Evolutionary conservation across 2,888 invertebrate species (phyloP), one percentile per base, ranked within the genome.

Genomic region (Drosophila kanekoi): DNA sequence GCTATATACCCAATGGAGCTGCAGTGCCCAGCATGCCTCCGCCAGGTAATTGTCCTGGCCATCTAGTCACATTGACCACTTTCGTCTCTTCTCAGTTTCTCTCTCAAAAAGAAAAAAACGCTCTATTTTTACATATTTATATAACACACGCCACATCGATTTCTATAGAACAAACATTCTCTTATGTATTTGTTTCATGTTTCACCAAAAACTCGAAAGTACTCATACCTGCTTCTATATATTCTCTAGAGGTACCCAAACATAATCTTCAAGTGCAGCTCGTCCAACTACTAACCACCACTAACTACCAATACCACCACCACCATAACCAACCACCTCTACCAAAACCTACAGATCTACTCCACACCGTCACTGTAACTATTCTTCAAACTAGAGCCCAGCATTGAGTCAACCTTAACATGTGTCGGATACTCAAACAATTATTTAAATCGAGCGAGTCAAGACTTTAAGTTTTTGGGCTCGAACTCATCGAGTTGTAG

Each of bases 1-100:
- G 90, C 38, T 89, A 84, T 37, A 86, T 89, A 79, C 90, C 88
- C 5, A 91, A 91, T 64, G 90, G 90, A 41, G 76, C 85, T 58
- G 81, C 81, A 49, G 90, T 87, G 53, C 91, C 91, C 54, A 90
- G 76, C 63, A 89, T 90, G 77, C 90, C 92, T 85, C 92, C 92
- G 49, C 91, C 92, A 91, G 92, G 92, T 92, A 92, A 92, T 72
- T 79, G 48, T 28, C 32, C 52, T 28, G 28, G 28, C 43, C 41
- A 40, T 45, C 40, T 33, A 18, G 49, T 13, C 45, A n/a, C 18
- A 60, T 37, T n/a, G 2, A 6, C 35, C 20, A 72, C 23, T 23
- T 66, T 60, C 48, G 14, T 57, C 63, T 62, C 44, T 72, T 58
- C 43, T 64, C 40, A 66, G 45, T 65, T 65, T 69, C 45, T 49